phyloP scores from a whole-genome alignment of 2,113 vertebrate species.

The Chaetura pelagica region DNA sequence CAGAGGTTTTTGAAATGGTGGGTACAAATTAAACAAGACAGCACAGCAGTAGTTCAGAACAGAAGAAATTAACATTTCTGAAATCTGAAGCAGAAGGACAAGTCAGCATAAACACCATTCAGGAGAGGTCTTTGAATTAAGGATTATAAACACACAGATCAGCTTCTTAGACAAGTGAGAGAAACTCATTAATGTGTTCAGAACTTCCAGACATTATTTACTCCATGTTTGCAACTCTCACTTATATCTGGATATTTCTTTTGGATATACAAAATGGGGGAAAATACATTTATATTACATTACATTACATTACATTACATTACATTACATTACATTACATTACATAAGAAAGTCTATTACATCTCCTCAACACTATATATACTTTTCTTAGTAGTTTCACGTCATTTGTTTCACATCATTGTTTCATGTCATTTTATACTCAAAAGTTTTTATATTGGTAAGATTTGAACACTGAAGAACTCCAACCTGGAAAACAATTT shows the following conservation, averaged over 20 bases:
- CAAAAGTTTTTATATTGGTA: neutral
- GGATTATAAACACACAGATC: neutral
- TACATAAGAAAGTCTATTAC: neutral
- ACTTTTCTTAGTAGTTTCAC: neutral
- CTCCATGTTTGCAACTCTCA: neutral
- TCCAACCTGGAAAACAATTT: rapidly evolving
- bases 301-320: neutral
- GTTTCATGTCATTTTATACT: neutral
- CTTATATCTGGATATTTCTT: neutral
- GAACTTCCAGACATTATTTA: neutral
- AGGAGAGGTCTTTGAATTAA: neutral
- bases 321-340: neutral
- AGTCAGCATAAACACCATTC: neutral
- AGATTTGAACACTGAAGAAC: neutral
- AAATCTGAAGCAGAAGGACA: neutral
- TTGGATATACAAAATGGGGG: neutral
- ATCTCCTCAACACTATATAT: neutral
- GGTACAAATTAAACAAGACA: neutral
- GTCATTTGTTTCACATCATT: too few relatives aligned
- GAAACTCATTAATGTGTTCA: neutral
- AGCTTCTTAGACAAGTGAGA: neutral
- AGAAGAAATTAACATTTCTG: neutral
- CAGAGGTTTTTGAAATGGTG: neutral
- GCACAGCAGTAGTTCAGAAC: neutral
- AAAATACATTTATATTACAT: neutral